These are phyloP conservation scores for Blera fallax DNA, from an alignment of 2,888 invertebrate species.

Conservation along the genomic window DNA sequence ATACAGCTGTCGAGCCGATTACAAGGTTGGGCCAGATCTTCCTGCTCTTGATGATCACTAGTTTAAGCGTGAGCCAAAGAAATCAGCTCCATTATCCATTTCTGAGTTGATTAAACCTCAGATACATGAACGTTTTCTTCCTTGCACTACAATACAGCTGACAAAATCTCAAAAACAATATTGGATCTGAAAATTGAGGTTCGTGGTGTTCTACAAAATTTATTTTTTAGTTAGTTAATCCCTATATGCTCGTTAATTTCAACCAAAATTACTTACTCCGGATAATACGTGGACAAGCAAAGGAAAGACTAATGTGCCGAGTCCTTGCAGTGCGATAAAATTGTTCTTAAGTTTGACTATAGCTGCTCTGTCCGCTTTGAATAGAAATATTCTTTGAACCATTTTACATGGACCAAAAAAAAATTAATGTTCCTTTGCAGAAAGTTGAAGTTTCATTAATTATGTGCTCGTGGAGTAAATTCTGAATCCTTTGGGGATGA, in stretches of 20 bases:
- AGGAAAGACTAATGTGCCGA: background rate
- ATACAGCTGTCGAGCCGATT: too few species aligned
- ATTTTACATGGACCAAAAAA: conserved; percentile 1
- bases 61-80: too few species aligned
- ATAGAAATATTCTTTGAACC: background rate
- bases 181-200: too few species aligned
- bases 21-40: too few species aligned
- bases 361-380: background rate
- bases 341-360: conserved; percentile 7
- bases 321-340: conserved; percentile 14
- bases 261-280: background rate
- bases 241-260: background rate
- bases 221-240: background rate
- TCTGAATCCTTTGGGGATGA: conserved; percentile 4
- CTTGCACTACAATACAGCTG: too few species aligned
- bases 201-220: background rate
- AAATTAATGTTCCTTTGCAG: conserved; percentile 26
- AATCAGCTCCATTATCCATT: too few species aligned
- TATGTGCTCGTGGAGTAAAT: background rate
- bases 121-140: too few species aligned
- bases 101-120: too few species aligned
- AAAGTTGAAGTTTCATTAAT: conserved; percentile 40
- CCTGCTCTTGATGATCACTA: too few species aligned
- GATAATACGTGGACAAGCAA: background rate
- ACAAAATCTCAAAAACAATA: too few species aligned